Evolutionary conservation across 2,888 invertebrate species (phyloP).

Genomic region (Parnassius orleans): DNA sequence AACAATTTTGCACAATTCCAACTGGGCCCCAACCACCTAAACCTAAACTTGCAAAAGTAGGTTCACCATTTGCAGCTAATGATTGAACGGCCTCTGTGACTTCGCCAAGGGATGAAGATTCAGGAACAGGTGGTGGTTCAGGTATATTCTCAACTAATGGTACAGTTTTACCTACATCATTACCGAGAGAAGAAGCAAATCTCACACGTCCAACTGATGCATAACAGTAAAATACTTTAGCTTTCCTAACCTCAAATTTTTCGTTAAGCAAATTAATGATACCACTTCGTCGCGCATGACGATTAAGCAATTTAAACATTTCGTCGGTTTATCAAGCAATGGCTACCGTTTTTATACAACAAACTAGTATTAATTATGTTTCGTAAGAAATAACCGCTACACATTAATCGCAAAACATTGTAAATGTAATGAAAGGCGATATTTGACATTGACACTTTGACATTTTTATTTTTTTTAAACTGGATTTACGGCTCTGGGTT

Average conservation of each 20-base stretch:
- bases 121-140: constrained; percentile 71
- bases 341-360: neutral
- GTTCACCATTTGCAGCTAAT: constrained; percentile 84
- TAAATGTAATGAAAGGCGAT: constrained; percentile 10
- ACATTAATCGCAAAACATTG: constrained; percentile 25
- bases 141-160: constrained; percentile 62
- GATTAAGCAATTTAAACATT: constrained; percentile 71
- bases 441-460: too few species aligned
- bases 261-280: constrained; percentile 62
- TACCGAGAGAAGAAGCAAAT: constrained; percentile 56
- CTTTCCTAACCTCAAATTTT: constrained; percentile 74
- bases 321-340: constrained; percentile 27
- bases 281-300: constrained; percentile 64
- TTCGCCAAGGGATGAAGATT: constrained; percentile 51
- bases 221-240: constrained; percentile 68
- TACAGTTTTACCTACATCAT: constrained; percentile 50
- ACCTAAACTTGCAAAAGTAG: constrained; percentile 89
- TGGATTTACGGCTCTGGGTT: too few species aligned
- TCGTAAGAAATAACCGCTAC: constrained; percentile 13
- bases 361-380: constrained; percentile 16
- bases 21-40: constrained; percentile 91
- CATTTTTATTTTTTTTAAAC: too few species aligned
- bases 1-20: constrained; percentile 88
- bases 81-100: constrained; percentile 62
- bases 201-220: constrained; percentile 61